Evolutionary conservation across 2,888 invertebrate genomes (phyloP).

Genomic region (Protonemura montana): DNA sequence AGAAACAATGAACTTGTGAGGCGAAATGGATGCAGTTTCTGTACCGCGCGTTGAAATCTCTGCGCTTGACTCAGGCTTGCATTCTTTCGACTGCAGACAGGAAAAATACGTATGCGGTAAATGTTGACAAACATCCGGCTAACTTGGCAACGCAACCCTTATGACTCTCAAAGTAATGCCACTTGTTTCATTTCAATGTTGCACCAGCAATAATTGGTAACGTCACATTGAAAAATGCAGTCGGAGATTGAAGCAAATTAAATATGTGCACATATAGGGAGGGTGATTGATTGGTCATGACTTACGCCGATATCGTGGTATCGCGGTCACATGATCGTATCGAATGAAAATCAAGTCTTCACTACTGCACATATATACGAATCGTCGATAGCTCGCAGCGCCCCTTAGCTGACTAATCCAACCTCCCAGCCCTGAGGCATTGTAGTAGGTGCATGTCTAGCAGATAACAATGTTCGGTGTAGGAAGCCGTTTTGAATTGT

Average conservation of each 20-base stretch:
- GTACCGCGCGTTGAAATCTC: background rate
- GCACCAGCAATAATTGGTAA: background rate
- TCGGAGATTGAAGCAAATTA: no score
- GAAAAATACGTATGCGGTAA: background rate
- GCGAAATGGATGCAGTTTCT: background rate
- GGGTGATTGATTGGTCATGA: no score
- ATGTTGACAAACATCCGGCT: background rate
- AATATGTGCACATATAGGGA: no score
- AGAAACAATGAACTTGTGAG: background rate
- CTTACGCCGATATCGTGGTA: no score
- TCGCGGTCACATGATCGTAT: no score
- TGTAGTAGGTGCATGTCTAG: background rate
- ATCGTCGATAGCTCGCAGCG: no score
- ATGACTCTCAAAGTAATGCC: background rate
- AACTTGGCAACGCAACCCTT: background rate
- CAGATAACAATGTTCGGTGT: background rate
- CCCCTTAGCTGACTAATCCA: no score
- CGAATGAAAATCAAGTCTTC: no score
- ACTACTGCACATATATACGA: no score
- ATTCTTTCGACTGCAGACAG: background rate
- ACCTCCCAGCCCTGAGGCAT: no score
- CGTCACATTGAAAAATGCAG: no score
- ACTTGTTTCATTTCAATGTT: background rate
- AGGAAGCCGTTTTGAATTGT: background rate
- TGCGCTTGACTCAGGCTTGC: background rate